Evolutionary conservation across 2,113 vertebrate genomes (phyloP), one percentile per base, ranked within the genome.

Genomic region (Nesogale talazaci): DNA sequence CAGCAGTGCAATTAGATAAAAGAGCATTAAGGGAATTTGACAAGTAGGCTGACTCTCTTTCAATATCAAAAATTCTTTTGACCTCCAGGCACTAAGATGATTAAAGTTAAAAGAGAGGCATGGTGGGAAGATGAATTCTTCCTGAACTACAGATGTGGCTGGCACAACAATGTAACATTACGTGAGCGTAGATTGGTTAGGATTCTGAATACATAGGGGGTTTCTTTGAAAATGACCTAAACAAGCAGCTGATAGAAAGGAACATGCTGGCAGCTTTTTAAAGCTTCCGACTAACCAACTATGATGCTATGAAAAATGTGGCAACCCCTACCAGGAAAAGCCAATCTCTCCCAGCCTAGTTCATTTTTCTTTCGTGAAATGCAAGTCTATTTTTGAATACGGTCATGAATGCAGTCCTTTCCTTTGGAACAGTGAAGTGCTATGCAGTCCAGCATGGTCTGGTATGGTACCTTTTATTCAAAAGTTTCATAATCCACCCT

Each of bases 401-500:
- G 40, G 72, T 36, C 76, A 38, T 82, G 78, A 95, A 88, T 80
- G 94, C 61, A 90, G 6, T 88, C 72, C 85, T 97, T 93, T 16
- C 16, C 34, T 93, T 95, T 15, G 0, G 89, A 95, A 88, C 14
- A 88, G 92, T 97, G 94, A 83, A 96, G 93, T 40, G 89, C 74
- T 92, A 59, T 88, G 95, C 83, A 90, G 52, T 95, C 92, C 95
- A 95, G 86, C 76, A 65, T 90, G 85, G 83, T 91, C 95, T 86
- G 70, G 57, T 34, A 94, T 94, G 93, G 92, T 93, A 67, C 23
- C 85, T 82, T 97, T 95, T 94, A 96, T 96, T 92, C 79, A 38
- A 83, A 95, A 94, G 78, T 94, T 96, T 94, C 93, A 91, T 95
- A 96, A 96, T 95, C 93, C 63, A 96, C 93, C 94, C 87, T 91